Evolutionary conservation across 2,797 vertebrate genomes (phyloP).

Genomic region (Amblyopsis hoosieri): DNA sequence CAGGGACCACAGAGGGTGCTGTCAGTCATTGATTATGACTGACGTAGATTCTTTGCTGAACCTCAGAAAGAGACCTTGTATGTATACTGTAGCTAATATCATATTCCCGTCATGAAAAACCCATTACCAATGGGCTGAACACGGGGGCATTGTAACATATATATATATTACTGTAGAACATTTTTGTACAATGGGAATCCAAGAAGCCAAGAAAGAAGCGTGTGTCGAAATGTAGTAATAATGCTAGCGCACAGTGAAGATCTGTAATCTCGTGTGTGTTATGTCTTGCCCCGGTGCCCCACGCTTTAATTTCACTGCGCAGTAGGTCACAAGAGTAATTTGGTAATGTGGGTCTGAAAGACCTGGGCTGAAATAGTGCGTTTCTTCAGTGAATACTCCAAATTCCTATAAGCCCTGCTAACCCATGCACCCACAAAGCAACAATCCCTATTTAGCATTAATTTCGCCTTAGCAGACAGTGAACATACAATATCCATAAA

Average conservation of each 20-base stretch:
- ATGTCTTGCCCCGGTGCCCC: not conserved
- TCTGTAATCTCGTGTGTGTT: not conserved
- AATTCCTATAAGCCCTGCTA: constrained; percentile 12
- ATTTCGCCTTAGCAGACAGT: not conserved
- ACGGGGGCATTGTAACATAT: not conserved
- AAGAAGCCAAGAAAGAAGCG: not conserved
- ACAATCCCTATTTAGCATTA: constrained; percentile 23
- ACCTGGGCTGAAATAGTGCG: constrained; percentile 20
- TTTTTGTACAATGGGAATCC: constrained; percentile 8
- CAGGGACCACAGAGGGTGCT: constrained; percentile 52
- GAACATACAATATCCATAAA: constrained; percentile 13
- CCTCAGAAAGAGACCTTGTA: not conserved
- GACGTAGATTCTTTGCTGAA: constrained; percentile 37
- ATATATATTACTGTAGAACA: not conserved
- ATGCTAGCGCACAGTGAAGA: constrained; percentile 5
- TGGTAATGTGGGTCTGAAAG: constrained; percentile 6
- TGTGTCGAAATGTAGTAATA: constrained; percentile 6
- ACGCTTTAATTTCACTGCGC: not conserved
- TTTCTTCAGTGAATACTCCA: constrained; percentile 19
- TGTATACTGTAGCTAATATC: constrained; percentile 26
- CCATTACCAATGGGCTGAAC: constrained; percentile 25
- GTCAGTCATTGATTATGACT: constrained; percentile 57
- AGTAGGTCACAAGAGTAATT: constrained; percentile 26
- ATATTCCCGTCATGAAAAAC: constrained; percentile 28
- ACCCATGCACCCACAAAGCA: constrained; percentile 3